Percentiles rank a stretch among this genome's conserved stretches.
Evolutionary conservation across 2,797 vertebrate genomes (phyloP).

Genomic region (Chiloscyllium punctatum): DNA sequence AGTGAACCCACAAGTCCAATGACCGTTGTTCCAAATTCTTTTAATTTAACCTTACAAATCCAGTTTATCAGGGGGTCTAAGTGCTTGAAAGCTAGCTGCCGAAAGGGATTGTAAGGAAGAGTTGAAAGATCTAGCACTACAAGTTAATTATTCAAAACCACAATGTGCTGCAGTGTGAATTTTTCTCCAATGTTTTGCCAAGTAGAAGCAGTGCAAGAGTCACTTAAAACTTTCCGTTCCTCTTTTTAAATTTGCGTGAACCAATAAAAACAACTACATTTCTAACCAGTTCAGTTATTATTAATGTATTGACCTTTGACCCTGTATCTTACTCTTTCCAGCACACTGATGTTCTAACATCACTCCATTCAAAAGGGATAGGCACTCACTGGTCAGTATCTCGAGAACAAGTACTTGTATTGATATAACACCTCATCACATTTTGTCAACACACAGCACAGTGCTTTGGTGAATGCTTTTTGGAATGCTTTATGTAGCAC

Average conservation of each 20-base stretch:
- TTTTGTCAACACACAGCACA: background rate
- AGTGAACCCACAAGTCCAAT: background rate
- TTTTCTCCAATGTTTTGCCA: background rate
- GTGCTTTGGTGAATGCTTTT: background rate
- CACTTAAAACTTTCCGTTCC: background rate
- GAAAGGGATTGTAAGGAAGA: background rate
- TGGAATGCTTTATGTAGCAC: background rate
- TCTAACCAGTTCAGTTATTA: background rate
- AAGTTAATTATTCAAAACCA: background rate
- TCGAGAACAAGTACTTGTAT: background rate
- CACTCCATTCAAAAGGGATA: background rate
- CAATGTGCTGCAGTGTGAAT: background rate
- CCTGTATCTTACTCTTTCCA: background rate
- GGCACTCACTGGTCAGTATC: background rate
- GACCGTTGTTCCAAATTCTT: background rate
- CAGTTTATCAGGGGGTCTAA: background rate
- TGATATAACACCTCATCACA: background rate
- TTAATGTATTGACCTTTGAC: background rate
- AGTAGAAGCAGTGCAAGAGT: background rate
- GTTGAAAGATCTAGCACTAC: background rate
- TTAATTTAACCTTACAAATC: background rate
- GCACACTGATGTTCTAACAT: background rate
- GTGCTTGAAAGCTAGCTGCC: background rate
- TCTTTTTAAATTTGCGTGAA: background rate
- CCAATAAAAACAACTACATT: background rate